Base-by-base conservation (phyloP, 2,113 vertebrate species). In the Platichthys flesus region DNA sequence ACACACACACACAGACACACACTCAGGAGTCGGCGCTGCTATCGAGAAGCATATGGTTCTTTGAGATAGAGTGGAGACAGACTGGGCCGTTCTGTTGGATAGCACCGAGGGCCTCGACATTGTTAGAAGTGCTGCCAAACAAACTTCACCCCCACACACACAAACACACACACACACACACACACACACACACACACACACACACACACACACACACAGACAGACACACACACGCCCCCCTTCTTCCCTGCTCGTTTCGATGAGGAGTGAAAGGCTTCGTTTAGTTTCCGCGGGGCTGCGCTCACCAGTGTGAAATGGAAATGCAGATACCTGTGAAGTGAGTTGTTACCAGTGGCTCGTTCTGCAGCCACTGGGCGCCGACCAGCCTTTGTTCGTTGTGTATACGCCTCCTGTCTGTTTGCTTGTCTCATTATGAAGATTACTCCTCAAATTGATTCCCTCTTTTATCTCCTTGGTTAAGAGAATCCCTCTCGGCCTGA, bases 71-170 rank as follows among this genome's bases (percentile, higher is more conserved):
- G 86, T 69, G 40, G 67, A 82, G 79, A 85, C 83, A 86, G 91
- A 81, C 87, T 67, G 82, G 80, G 67, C 84, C 74, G 26, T 87
- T 89, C 88, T 86, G 85, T 35, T 74, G 86, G 69, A 81, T 35
- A 51, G 67, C 88, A 88, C 88, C 58, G 68, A 87, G 86, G 89
- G 86, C 88, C 86, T 88, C 72, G 2, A 68, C 81, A 47, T 67
- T 85, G 90, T 90, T 78, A 88, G 88, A 91, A 89, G 85, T 83
- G 84, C 87, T 91, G 90, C 90, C 90, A 92, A 68, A 84, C 85
- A 61, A 78, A 81, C 85, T 77, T 63, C 61, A 67, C 16, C 57
- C 20, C 28, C 28, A 0, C 28, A 1, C 57, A 14, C 76, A 61
- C 78, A 54, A 79, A 68, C 79, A 77, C 82, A 68, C 54, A 67